Base-by-base conservation (phyloP, 2,797 vertebrate species). In the Catostomus latipinnis region DNA sequence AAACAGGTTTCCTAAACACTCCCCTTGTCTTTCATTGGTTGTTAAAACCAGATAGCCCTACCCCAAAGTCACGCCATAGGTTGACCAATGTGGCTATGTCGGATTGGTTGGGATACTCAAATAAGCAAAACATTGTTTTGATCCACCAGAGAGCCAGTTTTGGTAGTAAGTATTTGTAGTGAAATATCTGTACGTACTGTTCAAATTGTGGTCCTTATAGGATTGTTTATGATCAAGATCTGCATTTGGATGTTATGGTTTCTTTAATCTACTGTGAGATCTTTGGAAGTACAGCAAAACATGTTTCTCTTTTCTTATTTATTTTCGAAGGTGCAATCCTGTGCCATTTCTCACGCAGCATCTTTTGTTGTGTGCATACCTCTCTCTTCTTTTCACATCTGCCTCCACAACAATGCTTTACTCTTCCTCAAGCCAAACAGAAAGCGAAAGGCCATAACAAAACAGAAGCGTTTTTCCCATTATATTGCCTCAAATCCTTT, bases 401-500 rank as follows among this genome's bases (percentile, higher is more conserved):
- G 87, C 88, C 90, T 86, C 88, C 86, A 90, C 73, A 57, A 89
- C 87, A 89, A 89, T 88, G 86, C 89, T 89, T 66, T 87, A 82
- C 88, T 88, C 89, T 84, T 86, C 83, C 80, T 80, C 86, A 84
- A 89, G 81, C 86, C 84, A 78, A 89, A 84, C 79, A 82, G 61
- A 83, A 89, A 73, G 81, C 87, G 87, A 85, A 87, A 87, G 83
- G 90, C 87, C 86, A 50, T 77, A 88, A 90, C 85, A 88, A 90
- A 74, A 81, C 86, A 81, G 88, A 90, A 88, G 86, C 87, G 77
- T 86, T 90, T 88, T 88, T 70, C 86, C 87, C 83, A 89, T 89
- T 89, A 89, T 83, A 8, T 69, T 60, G 87, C 76, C 83, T 91
- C 89, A 88, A 86, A 91, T 92, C 88, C 80, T 90, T 90, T 93